Evolutionary conservation across 2,113 vertebrate species (phyloP).

Genomic region (Pteropus alecto): DNA sequence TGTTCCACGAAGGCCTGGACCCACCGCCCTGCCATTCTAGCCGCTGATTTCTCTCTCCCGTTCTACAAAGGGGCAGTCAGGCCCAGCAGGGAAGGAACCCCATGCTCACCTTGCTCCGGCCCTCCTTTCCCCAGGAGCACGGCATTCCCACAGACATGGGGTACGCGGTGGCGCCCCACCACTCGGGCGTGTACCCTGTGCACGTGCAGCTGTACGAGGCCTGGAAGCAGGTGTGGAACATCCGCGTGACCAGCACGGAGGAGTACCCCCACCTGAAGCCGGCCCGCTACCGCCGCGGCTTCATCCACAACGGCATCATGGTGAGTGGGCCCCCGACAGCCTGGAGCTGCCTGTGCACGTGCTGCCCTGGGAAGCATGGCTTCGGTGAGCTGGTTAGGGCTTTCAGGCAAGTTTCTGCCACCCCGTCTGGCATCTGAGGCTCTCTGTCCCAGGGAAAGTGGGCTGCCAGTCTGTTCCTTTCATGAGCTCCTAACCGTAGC

Average conservation of each 20-base stretch:
- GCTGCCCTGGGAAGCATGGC: background rate
- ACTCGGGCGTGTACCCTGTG: conserved; percentile 96
- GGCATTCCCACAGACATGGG: conserved; percentile 98
- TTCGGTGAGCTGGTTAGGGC: fast-evolving
- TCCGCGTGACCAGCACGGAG: conserved; percentile 97
- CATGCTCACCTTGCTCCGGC: background rate
- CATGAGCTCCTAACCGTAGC: background rate
- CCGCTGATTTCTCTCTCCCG: background rate
- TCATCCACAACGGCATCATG: conserved; percentile 96
- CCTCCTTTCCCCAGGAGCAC: conserved; percentile 87
- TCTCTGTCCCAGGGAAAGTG: background rate
- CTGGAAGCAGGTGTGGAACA: conserved; percentile 97
- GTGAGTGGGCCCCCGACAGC: conserved; percentile 75
- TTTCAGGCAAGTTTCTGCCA: background rate
- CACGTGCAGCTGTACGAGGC: conserved; percentile 96
- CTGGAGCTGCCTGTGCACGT: fast-evolving
- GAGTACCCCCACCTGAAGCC: conserved; percentile 98
- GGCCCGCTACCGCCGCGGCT: conserved; percentile 94
- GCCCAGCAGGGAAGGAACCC: background rate
- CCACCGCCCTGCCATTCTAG: background rate
- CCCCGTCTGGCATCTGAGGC: background rate
- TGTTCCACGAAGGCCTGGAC: background rate
- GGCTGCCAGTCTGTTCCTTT: background rate
- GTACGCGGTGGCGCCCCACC: conserved; percentile 97
- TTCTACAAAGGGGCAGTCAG: background rate